Evolutionary conservation across 2,888 invertebrate species (phyloP), one percentile per base, ranked within the genome.

Genomic region (Sialis lutaria): DNA sequence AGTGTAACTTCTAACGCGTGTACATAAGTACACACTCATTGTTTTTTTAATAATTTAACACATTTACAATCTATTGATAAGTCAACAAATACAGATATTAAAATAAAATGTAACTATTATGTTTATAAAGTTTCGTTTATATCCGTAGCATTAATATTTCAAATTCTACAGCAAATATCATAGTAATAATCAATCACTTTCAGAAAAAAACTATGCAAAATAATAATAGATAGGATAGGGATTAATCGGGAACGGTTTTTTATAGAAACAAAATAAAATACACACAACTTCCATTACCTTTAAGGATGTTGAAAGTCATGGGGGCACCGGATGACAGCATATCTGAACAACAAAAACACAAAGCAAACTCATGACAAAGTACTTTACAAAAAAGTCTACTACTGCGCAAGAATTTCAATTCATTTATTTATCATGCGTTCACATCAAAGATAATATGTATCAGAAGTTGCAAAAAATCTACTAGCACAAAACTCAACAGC

Each of bases 271-370:
- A 45, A 49, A 49, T 49, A 40, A 49, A 49, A 51, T 47, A 40
- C 56, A 48, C 48, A 34, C 45, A 45, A 47, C 44, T 60, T 62
- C 67, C 65, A 70, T 80, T 82, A 84, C 83, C 84, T 83, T 82
- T 83, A 72, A 84, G 77, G 72, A 83, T 82, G 80, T 82, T 82
- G 80, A 81, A 83, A 73, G 81, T 80, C 75, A 82, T 77, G 69
- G 82, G 81, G 70, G 77, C 77, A 69, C 82, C 81, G 73, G 81
- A 78, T 71, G 79, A 77, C 80, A 81, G 79, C 70, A 73, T 68
- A 78, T 80, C 78, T 79, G 75, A 76, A 77, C 75, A 77, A 77
- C 75, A 74, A 77, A 77, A 22, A 74, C 71, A 76, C 76, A 77
- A 73, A 74, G 70, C 69, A 72, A 66, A 67, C 67, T 66, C 64